Percentiles rank a stretch among this genome's conserved stretches.
These are phyloP conservation scores for Xestobium rufovillosum DNA, from an alignment of 2,888 invertebrate species.

Conservation along the genomic window DNA sequence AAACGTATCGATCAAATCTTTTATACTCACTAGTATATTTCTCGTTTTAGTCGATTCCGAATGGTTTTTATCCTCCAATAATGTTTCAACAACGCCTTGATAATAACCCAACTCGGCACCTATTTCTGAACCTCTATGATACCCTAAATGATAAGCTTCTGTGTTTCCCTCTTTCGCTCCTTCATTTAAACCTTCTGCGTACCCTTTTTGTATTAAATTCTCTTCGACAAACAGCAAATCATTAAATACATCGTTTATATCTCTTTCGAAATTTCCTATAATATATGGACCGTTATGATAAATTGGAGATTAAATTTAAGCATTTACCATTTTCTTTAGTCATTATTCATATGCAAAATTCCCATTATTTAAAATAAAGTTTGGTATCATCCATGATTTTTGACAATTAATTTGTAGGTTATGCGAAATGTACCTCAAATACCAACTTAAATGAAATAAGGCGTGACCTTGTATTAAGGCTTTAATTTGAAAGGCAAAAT, in stretches of 20 bases:
- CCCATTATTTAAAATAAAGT: too few species aligned
- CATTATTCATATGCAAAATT: too few species aligned
- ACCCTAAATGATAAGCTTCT: conserved; percentile 68
- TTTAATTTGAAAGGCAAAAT: too few species aligned
- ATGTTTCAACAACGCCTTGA: conserved; percentile 51
- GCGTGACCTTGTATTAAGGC: too few species aligned
- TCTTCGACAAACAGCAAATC: conserved; percentile 66
- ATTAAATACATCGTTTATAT: conserved; percentile 69
- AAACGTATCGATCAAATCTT: conserved; percentile 54
- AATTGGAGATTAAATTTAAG: too few species aligned
- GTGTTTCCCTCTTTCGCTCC: conserved; percentile 56
- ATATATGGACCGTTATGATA: too few species aligned
- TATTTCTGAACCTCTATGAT: conserved; percentile 66
- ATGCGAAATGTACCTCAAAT: too few species aligned
- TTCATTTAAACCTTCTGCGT: conserved; percentile 58
- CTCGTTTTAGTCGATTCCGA: conserved; percentile 48
- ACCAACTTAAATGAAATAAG: too few species aligned
- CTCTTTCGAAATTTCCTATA: too few species aligned
- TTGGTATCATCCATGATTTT: too few species aligned
- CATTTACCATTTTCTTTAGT: too few species aligned
- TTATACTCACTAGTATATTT: conserved; percentile 50
- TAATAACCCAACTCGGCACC: conserved; percentile 74
- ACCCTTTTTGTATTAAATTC: conserved; percentile 53
- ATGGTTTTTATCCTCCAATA: conserved; percentile 33
- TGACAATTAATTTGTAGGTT: too few species aligned